phyloP scores from a whole-genome alignment of 2,797 vertebrate genomes.

The Amniataba percoides region DNA sequence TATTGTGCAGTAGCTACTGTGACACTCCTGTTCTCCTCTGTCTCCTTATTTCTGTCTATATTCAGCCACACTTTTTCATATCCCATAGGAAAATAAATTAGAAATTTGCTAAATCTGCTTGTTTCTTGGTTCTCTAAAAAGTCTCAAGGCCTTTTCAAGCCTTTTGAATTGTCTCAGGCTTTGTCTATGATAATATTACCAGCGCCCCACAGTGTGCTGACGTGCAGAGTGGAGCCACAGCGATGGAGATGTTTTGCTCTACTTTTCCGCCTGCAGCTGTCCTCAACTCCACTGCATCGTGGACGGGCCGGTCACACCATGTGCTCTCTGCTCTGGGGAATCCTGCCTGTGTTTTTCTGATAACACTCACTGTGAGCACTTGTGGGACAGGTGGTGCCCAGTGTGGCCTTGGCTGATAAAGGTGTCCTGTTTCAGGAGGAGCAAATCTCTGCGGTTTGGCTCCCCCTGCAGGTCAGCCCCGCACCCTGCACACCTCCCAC shows the following conservation, averaged over 20 bases:
- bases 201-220: constrained; percentile 1
- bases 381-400: constrained; percentile 57
- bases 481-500: accelerated
- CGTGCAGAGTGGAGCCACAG: neutral
- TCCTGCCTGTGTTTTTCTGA: constrained; percentile 40
- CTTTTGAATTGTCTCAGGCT: neutral
- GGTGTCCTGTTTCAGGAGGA: constrained; percentile 59
- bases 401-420: constrained; percentile 70
- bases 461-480: constrained; percentile 53
- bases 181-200: neutral
- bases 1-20: constrained; percentile 76
- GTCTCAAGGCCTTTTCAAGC: neutral
- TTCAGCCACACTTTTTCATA: constrained; percentile 77
- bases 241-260: constrained; percentile 34
- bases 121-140: neutral
- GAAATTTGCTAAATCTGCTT: constrained; percentile 63
- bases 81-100: constrained; percentile 82
- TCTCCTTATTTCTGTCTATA: constrained; percentile 53
- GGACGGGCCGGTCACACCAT: constrained; percentile 18
- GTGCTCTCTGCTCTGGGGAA: constrained; percentile 25
- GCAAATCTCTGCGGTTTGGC: constrained; percentile 1
- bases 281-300: neutral
- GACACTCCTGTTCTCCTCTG: constrained; percentile 59
- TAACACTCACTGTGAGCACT: constrained; percentile 46
- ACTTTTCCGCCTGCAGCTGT: constrained; percentile 42